phyloP scores from a whole-genome alignment of 2,888 invertebrate genomes.

The Sminthurinus aureus region DNA sequence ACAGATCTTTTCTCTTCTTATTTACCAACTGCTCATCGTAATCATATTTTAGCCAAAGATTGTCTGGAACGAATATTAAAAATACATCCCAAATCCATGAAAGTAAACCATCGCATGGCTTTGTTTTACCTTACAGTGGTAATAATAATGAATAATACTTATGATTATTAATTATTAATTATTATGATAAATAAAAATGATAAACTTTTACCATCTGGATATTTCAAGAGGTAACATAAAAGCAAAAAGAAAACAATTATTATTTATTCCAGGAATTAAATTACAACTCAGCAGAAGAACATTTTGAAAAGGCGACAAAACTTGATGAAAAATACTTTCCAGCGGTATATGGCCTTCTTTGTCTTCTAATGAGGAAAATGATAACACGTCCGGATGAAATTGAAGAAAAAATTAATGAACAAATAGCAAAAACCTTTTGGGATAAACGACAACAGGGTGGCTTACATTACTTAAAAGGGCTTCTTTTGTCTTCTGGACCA shows the following conservation, averaged over 20 bases:
- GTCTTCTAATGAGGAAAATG: conserved; percentile 10
- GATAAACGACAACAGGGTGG: conserved; percentile 12
- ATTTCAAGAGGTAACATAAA: not conserved
- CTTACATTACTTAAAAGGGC: conserved; percentile 3
- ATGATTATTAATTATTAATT: not conserved
- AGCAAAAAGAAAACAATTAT: too few relatives aligned
- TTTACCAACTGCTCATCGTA: conserved; percentile 2
- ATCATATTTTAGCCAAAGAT: conserved; percentile 16
- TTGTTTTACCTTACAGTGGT: conserved; percentile 22
- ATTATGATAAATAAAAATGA: not conserved
- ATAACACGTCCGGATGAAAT: not conserved
- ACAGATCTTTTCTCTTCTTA: conserved; percentile 15
- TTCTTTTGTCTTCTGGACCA: conserved; percentile 3
- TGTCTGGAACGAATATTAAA: not conserved
- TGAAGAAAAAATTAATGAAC: conserved; percentile 1
- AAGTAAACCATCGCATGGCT: not conserved
- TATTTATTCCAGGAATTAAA: conserved; percentile 10
- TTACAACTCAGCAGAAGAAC: conserved; percentile 25
- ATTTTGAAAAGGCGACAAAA: not conserved
- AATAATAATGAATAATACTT: not conserved
- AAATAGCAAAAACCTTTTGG: not conserved
- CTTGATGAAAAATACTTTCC: conserved; percentile 7
- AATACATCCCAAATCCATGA: not conserved
- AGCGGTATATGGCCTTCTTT: not conserved
- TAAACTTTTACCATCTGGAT: not conserved